Evolutionary conservation across 2,888 invertebrate species (phyloP).

Genomic region (Dione juno): DNA sequence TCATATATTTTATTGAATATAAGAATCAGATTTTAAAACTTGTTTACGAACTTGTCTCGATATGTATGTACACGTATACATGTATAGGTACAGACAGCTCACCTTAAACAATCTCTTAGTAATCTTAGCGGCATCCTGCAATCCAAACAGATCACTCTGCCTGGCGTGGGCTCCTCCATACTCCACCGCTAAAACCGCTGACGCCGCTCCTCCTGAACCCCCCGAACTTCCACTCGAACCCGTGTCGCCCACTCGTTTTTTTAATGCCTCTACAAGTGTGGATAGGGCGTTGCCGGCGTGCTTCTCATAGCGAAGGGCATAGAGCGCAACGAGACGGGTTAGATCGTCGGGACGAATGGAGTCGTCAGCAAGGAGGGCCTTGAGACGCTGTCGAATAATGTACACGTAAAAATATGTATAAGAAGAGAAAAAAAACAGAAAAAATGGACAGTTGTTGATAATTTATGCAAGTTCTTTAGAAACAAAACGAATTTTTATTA

Average conservation of each 20-base stretch:
- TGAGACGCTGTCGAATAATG: slow-evolving; percentile 87
- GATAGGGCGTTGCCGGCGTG: slow-evolving; percentile 91
- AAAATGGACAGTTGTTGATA: too few species aligned
- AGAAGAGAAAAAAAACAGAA: too few species aligned
- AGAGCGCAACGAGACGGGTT: slow-evolving; percentile 93
- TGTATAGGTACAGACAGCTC: too few species aligned
- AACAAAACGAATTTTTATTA: too few species aligned
- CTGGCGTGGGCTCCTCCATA: slow-evolving; percentile 93
- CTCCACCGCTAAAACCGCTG: slow-evolving; percentile 88
- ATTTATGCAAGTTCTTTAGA: too few species aligned
- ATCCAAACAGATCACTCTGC: slow-evolving; percentile 92
- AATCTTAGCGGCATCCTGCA: slow-evolving; percentile 93
- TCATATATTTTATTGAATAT: too few species aligned
- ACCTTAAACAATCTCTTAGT: slow-evolving; percentile 95
- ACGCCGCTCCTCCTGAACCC: slow-evolving; percentile 87
- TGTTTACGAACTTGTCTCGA: too few species aligned
- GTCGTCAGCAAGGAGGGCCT: slow-evolving; percentile 89
- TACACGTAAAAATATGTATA: too few species aligned
- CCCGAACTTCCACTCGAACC: slow-evolving; percentile 62
- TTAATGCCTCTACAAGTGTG: slow-evolving; percentile 89
- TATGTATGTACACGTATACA: too few species aligned
- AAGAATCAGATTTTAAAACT: too few species aligned
- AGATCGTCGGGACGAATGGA: slow-evolving; percentile 90
- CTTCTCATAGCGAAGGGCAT: slow-evolving; percentile 96
- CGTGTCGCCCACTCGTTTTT: slow-evolving; percentile 85